Conservation (phyloP, 2,888 invertebrate species). For the Noctua janthe region DNA sequence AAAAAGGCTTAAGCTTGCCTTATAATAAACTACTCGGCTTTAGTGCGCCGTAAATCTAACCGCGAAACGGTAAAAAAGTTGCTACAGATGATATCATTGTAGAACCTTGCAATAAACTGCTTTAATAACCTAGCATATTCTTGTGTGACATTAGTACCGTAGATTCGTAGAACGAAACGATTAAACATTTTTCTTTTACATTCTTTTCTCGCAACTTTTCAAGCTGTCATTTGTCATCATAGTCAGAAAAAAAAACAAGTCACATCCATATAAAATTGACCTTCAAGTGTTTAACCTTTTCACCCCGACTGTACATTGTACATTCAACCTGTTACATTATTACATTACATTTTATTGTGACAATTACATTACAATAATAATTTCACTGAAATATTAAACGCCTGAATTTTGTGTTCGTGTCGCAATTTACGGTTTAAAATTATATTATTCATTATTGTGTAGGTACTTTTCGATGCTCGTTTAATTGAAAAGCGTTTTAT, state of each 20-base stretch:
- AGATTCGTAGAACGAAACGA: not conserved
- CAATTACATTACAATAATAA: slow-evolving; percentile 37
- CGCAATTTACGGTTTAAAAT: slow-evolving; percentile 33
- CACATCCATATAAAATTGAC: not conserved
- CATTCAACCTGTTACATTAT: slow-evolving; percentile 29
- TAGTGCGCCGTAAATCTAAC: slow-evolving; percentile 69
- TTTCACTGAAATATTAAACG: slow-evolving; percentile 27
- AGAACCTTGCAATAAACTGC: slow-evolving; percentile 51
- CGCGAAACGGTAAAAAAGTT: slow-evolving; percentile 64
- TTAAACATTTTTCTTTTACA: not conserved
- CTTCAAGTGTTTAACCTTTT: slow-evolving; percentile 6
- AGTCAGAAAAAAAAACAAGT: not conserved
- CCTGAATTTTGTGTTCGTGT: slow-evolving; percentile 21
- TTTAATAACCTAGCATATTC: slow-evolving; percentile 38
- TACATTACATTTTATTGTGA: slow-evolving; percentile 42
- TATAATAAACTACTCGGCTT: slow-evolving; percentile 68
- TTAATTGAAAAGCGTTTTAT: slow-evolving; percentile 58
- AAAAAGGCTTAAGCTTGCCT: slow-evolving; percentile 71
- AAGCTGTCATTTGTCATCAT: not conserved
- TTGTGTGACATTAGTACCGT: slow-evolving; percentile 30
- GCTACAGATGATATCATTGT: slow-evolving; percentile 62
- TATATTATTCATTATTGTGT: slow-evolving; percentile 10
- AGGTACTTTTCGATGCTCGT: slow-evolving; percentile 20
- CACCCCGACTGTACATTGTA: slow-evolving; percentile 7
- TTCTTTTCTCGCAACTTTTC: not conserved